A percentile compares a stretch with the other conserved stretches of the same genome.
Evolutionary conservation across 2,888 invertebrate genomes (phyloP).

Genomic region (Microplitis deprimator): DNA sequence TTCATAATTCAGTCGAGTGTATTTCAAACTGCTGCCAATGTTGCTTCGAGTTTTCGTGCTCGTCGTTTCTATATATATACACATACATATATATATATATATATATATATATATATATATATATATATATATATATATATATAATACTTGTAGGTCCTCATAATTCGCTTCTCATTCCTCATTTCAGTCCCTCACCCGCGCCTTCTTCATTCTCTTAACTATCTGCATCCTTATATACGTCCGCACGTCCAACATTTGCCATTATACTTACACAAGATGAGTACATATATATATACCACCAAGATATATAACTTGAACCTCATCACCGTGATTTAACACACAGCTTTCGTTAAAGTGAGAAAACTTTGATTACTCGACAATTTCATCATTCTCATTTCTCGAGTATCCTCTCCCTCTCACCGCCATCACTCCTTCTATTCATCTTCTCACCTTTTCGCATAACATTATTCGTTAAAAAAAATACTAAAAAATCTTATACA

Average conservation of each 20-base stretch:
- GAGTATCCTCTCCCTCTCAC: background rate
- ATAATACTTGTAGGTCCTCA: background rate
- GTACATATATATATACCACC: background rate
- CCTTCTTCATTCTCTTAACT: background rate
- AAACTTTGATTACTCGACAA: conserved; percentile 43
- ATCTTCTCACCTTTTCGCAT: background rate
- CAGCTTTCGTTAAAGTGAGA: conserved; percentile 36
- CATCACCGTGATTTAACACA: conserved; percentile 32
- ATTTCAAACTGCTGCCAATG: conserved; percentile 71
- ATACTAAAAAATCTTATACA: conserved; percentile 3
- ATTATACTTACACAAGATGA: conserved; percentile 34
- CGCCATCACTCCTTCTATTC: background rate
- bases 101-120: background rate
- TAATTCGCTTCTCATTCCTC: background rate
- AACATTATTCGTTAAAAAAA: no score
- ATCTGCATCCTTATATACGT: conserved; percentile 7
- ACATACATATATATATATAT: background rate
- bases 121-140: background rate
- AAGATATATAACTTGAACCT: conserved; percentile 29
- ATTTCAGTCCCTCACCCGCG: conserved; percentile 11
- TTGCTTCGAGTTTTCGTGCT: conserved; percentile 34
- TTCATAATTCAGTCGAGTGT: conserved; percentile 70
- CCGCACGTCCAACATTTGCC: conserved; percentile 32
- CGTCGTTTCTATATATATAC: conserved; percentile 6
- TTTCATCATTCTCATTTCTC: conserved; percentile 31